Base-by-base conservation (phyloP, 2,113 vertebrate species). In the Rhegmatorhina hoffmannsi region DNA sequence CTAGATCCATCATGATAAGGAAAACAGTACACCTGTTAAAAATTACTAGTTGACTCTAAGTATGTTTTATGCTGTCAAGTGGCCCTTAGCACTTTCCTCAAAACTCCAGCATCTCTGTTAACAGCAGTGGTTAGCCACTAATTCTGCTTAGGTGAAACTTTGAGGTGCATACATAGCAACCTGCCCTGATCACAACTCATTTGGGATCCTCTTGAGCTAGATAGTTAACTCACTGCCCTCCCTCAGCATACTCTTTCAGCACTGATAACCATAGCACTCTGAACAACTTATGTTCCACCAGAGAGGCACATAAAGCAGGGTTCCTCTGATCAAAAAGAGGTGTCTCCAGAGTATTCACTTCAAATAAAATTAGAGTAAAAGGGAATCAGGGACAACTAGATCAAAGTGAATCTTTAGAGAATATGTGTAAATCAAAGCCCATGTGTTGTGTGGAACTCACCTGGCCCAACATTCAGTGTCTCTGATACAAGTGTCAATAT, bases 381-480 rank as follows among this genome's bases (percentile, higher is more conserved):
- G 8, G 56, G 5, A 84, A 20, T 29, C 19, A 66, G 46, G 13
- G 20, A 66, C 23, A 89, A 31, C 4, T 66, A 77, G 34, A 55
- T 21, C 18, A 78, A 92, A 92, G 13, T 9, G 12, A 72, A 40
- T 68, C 7, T 67, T 81, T 8, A 67, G 26, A 34, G 21, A 59
- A 77, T 31, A 47, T 13, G 28, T 1, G 1, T 46, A 73, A 92
- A 74, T 47, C 46, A 62, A 80, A 92, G n/a, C 10, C 11, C 17
- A 43, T 0, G 0, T 78, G 17, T 58, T 74, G 4, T 60, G 24
- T 64, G 50, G 28, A 44, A 33, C 31, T 62, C 9, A 24, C 14
- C 33, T 64, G 56, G 44, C 31, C 11, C 52, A 78, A 8, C 10
- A 14, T 60, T 34, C 0, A 0, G 43, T 52, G 16, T 56, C 36